Conservation (phyloP, 1,140 invertebrate species). For the Drosophila tani region DNA sequence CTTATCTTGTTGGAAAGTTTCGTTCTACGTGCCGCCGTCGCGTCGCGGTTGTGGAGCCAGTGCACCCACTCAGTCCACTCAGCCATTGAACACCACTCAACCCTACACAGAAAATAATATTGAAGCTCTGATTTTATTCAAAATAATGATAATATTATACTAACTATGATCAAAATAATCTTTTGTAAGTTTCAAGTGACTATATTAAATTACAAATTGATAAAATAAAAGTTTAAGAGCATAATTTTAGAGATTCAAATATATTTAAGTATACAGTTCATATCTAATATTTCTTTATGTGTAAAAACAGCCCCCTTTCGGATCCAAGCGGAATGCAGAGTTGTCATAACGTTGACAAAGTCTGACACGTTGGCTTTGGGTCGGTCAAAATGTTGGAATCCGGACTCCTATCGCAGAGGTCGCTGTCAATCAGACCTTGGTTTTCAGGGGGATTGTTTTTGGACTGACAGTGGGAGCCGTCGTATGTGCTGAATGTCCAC, state of each 20-base stretch:
- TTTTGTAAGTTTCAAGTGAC: too few species aligned
- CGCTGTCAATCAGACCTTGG: conserved; percentile 57
- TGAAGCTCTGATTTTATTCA: background rate
- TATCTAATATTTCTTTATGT: background rate
- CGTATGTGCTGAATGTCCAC: background rate
- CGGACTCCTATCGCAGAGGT: conserved; percentile 45
- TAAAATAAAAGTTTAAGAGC: too few species aligned
- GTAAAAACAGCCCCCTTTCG: background rate
- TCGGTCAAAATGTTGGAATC: conserved; percentile 47
- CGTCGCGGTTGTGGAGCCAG: conserved; percentile 44
- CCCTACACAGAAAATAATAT: background rate
- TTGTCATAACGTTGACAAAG: conserved; percentile 75
- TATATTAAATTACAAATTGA: too few species aligned
- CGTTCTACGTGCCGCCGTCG: conserved; percentile 71
- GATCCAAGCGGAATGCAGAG: conserved; percentile 43
- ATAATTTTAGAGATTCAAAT: too few species aligned
- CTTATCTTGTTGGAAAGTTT: conserved; percentile 78
- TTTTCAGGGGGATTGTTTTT: background rate
- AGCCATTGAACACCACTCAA: background rate
- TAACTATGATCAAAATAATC: background rate
- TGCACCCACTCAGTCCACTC: conserved; percentile 1
- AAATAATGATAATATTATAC: background rate
- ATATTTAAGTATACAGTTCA: too few species aligned
- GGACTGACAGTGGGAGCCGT: background rate
- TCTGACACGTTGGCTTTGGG: conserved; percentile 68